These are phyloP conservation scores for Poecile montanus DNA, from an alignment of 2,797 vertebrate species.

Conservation along the genomic window DNA sequence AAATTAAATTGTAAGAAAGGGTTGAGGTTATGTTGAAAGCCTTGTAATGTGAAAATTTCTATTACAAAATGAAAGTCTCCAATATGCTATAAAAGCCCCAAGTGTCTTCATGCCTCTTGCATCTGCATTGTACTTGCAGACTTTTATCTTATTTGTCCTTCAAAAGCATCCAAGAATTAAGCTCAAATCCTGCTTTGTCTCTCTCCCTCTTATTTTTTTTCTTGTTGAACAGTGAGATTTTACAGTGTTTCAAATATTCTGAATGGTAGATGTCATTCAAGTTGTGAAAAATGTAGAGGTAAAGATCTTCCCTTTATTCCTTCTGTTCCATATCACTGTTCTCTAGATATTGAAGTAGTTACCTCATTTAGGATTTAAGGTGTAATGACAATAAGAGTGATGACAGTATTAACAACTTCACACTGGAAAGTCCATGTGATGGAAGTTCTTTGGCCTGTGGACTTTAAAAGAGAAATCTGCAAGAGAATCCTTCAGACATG, in stretches of 20 bases:
- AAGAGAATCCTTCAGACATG: not conserved
- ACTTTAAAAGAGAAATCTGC: not conserved
- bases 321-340: not conserved
- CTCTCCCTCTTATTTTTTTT: not conserved
- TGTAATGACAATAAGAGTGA: not conserved
- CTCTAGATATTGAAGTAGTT: not conserved
- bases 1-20: not conserved
- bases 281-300: not conserved
- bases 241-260: not conserved
- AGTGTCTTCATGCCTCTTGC: not conserved
- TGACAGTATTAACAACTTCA: not conserved
- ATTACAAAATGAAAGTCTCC: not conserved
- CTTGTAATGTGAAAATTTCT: not conserved
- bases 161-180: not conserved
- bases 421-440: not conserved
- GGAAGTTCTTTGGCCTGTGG: not conserved
- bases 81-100: not conserved
- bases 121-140: not conserved
- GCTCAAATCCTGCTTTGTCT: not conserved
- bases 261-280: not conserved
- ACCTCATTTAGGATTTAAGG: not conserved
- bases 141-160: not conserved
- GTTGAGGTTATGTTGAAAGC: not conserved
- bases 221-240: not conserved
- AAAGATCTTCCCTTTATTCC: not conserved